Evolutionary conservation across 2,888 invertebrate genomes (phyloP), one percentile per base, ranked within the genome.

Genomic region (Drosophila maculinotata): DNA sequence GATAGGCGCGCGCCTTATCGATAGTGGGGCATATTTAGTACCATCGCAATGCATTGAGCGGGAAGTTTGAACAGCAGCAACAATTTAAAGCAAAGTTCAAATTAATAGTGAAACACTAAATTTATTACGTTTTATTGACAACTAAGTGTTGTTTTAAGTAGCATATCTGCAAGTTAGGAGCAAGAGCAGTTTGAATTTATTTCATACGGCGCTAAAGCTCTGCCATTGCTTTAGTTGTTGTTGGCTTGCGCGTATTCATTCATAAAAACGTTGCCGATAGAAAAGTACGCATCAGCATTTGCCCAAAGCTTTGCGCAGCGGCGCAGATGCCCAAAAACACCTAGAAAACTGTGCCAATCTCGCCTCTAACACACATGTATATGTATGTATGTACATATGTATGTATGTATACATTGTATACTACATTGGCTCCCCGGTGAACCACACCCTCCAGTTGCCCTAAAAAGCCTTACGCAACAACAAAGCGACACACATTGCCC

Each of bases 361-460:
- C 54, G 60, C 54, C 33, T 68, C 49, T 47, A 51, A 63, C 62
- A 69, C 63, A 67, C 52, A 62, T 39, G 38, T 49, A 35, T 31
- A 15, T 33, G 25, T 38, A 12, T 42, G 14, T 44, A 6, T 56
- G 35, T 56, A 25, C 56, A 7, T 49, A 20, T 42, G n/a, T 48
- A 15, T 39, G 42, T 60, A 2, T 60, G 25, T 64, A 20, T 49
- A 58, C 35, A 53, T 23, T 33, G 49, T 66, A 52, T 26, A 52
- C 60, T 60, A 72, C 52, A 64, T 58, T 62, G 60, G 57, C 66
- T 69, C 65, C 81, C 71, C 81, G 66, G 70, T 78, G 84, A 89
- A 88, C 89, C 89, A 89, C 89, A 89, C 89, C 90, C 89, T 90
- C 88, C 74, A 77, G 76, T 77, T 89, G 90, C 78, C 89, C 90